phyloP scores from a whole-genome alignment of 1,140 invertebrate species.

The Drosophila pseudoananassae region DNA sequence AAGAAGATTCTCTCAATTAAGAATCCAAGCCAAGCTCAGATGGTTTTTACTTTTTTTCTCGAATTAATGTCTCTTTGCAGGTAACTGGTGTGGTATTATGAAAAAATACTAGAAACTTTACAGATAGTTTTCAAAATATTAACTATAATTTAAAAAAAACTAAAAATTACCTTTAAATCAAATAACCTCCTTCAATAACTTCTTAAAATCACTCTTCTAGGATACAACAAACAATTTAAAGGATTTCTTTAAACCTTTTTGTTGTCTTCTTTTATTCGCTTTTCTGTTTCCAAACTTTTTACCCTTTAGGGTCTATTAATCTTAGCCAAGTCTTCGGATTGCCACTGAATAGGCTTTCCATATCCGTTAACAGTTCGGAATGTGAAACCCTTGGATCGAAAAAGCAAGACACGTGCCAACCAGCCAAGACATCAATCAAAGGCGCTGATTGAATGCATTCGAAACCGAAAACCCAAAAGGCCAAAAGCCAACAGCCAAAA shows the following conservation, averaged over 20 bases:
- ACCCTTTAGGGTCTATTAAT: slow-evolving; percentile 24
- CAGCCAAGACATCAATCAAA: slow-evolving; percentile 46
- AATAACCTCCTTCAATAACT: too few relatives aligned
- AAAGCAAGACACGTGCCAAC: slow-evolving; percentile 32
- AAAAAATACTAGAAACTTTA: too few relatives aligned
- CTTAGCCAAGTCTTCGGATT: slow-evolving; percentile 12
- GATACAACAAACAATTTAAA: not conserved
- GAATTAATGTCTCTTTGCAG: slow-evolving; percentile 13
- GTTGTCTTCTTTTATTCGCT: not conserved
- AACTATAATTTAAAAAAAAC: too few relatives aligned
- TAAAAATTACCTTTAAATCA: too few relatives aligned
- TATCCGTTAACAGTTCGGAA: slow-evolving; percentile 42
- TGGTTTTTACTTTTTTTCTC: slow-evolving; percentile 38
- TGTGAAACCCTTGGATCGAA: slow-evolving; percentile 30
- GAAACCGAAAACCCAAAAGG: slow-evolving; percentile 14
- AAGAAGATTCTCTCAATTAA: slow-evolving; percentile 37
- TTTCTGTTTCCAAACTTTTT: not conserved
- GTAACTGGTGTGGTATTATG: not conserved
- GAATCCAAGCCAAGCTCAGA: slow-evolving; percentile 1
- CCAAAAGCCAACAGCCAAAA: not conserved
- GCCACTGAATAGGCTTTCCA: slow-evolving; percentile 38
- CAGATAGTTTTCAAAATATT: too few relatives aligned
- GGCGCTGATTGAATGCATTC: slow-evolving; percentile 55
- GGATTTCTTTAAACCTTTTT: not conserved
- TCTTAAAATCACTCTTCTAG: too few relatives aligned